Evolutionary conservation across 92 coral and sea anemone genomes (phyloP).

Genomic region (Bergia sp.): DNA sequence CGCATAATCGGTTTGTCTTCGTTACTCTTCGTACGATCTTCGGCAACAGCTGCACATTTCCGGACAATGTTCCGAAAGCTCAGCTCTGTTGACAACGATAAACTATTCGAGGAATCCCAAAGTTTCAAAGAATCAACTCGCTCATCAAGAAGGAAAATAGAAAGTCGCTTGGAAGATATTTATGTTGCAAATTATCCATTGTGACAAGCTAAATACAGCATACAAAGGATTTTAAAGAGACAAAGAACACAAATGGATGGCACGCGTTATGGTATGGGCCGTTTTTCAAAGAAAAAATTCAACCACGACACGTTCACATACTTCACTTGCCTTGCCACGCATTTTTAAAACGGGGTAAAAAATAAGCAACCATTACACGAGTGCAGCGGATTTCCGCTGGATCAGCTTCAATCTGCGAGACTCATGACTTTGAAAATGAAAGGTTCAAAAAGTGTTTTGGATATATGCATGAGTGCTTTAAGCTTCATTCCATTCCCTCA

Average conservation of each 20-base stretch:
- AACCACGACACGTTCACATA: background rate
- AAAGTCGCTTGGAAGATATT: background rate
- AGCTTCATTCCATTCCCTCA: too few relatives aligned
- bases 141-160: background rate
- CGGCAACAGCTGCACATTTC: conserved; percentile 47
- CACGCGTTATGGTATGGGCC: background rate
- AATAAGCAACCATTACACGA: too few relatives aligned
- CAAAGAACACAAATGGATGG: background rate
- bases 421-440: too few relatives aligned
- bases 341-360: background rate
- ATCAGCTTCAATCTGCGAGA: too few relatives aligned
- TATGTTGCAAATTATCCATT: background rate
- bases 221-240: background rate
- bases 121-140: background rate
- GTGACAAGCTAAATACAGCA: background rate
- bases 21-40: conserved; percentile 23
- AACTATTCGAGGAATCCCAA: conserved; percentile 25
- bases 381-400: too few relatives aligned
- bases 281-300: background rate
- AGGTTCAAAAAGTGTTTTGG: too few relatives aligned
- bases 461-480: too few relatives aligned
- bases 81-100: background rate
- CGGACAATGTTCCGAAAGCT: conserved; percentile 21
- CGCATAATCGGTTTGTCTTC: conserved; percentile 47
- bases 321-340: background rate